Evolutionary conservation across 2,888 invertebrate genomes (phyloP).

Genomic region (Chironomus tentans): DNA sequence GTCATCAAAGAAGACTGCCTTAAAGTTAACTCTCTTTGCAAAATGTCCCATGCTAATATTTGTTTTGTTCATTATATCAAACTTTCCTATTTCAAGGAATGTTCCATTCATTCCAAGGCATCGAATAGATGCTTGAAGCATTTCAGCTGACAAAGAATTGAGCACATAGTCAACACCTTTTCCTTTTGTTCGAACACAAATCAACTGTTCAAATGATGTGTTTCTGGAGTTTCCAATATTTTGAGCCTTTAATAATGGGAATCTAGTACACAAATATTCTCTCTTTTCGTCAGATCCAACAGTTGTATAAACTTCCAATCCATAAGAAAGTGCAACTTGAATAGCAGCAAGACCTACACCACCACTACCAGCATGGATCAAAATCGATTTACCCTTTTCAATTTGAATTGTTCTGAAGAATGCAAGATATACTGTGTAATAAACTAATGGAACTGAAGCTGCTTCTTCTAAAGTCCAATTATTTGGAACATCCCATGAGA

Average conservation of each 20-base stretch:
- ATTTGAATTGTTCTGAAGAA: constrained; percentile 36
- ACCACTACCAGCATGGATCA: constrained; percentile 47
- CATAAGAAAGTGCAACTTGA: constrained; percentile 48
- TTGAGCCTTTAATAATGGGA: constrained; percentile 39
- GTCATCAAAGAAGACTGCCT: constrained; percentile 49
- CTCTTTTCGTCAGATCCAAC: constrained; percentile 52
- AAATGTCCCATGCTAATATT: constrained; percentile 49
- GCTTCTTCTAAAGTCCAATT: constrained; percentile 60
- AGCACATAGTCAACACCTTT: constrained; percentile 74
- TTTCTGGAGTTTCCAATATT: constrained; percentile 75
- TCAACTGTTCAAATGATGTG: constrained; percentile 69
- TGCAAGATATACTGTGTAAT: constrained; percentile 48
- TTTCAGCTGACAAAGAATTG: constrained; percentile 80
- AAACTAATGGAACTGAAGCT: constrained; percentile 63
- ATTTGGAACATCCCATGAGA: constrained; percentile 56
- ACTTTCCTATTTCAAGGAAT: constrained; percentile 73
- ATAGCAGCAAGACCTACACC: constrained; percentile 64
- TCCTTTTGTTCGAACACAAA: constrained; percentile 64
- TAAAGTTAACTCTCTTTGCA: constrained; percentile 49
- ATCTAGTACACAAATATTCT: constrained; percentile 45
- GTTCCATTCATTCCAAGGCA: constrained; percentile 51
- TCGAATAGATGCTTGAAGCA: constrained; percentile 53
- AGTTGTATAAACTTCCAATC: constrained; percentile 54
- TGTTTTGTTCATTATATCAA: constrained; percentile 61
- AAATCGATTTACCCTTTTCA: constrained; percentile 39